Evolutionary conservation across 2,797 vertebrate species (phyloP).

Genomic region (Bradypus variegatus): DNA sequence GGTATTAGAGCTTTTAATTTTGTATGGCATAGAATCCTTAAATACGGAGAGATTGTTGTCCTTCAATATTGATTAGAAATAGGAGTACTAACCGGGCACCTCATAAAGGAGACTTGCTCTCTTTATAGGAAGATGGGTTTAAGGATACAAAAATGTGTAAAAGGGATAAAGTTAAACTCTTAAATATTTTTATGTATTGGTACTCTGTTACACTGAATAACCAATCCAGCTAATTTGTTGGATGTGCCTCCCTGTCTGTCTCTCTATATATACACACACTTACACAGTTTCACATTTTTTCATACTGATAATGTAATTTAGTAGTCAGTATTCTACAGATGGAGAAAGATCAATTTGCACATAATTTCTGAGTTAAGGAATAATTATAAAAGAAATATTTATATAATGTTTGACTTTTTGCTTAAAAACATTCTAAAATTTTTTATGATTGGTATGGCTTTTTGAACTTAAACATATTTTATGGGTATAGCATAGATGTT

Average conservation of each 20-base stretch:
- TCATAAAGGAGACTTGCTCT: not conserved
- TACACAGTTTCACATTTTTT: not conserved
- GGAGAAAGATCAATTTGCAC: not conserved
- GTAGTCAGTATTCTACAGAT: not conserved
- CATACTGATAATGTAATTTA: not conserved
- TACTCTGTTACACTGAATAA: not conserved
- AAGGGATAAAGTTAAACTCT: not conserved
- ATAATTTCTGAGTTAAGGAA: conserved; percentile 14
- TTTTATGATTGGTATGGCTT: not conserved
- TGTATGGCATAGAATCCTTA: not conserved
- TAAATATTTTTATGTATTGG: conserved; percentile 1
- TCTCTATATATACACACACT: not conserved
- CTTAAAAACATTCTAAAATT: not conserved
- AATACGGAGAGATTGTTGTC: not conserved
- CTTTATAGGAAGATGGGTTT: not conserved
- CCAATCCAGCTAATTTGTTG: not conserved
- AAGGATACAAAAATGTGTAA: not conserved
- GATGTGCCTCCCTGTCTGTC: not conserved
- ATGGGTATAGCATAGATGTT: not conserved
- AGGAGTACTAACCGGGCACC: not conserved
- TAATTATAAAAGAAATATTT: conserved; percentile 4
- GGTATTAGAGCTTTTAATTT: not conserved
- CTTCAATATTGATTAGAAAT: not conserved
- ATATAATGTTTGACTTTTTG: not conserved
- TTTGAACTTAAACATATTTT: not conserved